phyloP scores from a whole-genome alignment of 1,140 invertebrate genomes.

The Drosophila pandora region DNA sequence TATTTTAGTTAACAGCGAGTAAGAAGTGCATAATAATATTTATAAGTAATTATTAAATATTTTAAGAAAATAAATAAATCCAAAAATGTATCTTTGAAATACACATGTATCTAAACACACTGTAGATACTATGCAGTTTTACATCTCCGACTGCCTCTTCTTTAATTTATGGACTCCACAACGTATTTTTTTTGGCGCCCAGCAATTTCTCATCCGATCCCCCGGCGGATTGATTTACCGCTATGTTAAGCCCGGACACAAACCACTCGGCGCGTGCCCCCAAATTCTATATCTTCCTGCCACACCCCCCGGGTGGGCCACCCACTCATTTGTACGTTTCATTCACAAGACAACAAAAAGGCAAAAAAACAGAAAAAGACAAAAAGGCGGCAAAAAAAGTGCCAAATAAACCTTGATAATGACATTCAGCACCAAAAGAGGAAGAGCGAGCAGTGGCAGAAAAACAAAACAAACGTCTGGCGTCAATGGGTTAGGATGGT shows the following conservation, averaged over 20 bases:
- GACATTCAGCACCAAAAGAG: constrained; percentile 64
- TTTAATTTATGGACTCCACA: constrained; percentile 35
- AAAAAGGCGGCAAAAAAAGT: constrained; percentile 49
- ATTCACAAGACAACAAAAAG: constrained; percentile 55
- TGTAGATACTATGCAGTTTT: neutral
- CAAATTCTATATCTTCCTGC: neutral
- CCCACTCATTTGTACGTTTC: constrained; percentile 33
- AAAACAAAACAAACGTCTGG: constrained; percentile 51
- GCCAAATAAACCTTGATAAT: constrained; percentile 81
- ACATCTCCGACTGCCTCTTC: constrained; percentile 21
- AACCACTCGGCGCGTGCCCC: constrained; percentile 16
- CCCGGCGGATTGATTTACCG: constrained; percentile 39
- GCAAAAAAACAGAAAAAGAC: constrained; percentile 47
- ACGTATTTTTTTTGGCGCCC: constrained; percentile 24
- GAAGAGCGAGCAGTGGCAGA: constrained; percentile 15
- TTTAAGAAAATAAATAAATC: neutral
- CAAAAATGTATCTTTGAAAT: neutral
- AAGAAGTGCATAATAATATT: too few relatives aligned
- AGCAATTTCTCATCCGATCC: constrained; percentile 31
- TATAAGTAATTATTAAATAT: neutral
- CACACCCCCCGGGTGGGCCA: constrained; percentile 6
- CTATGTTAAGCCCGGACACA: constrained; percentile 23
- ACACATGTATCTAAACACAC: neutral
- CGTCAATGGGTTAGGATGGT: constrained; percentile 45
- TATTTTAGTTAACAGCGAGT: too few relatives aligned